Evolutionary conservation across 2,797 vertebrate species (phyloP).

Genomic region (Epinephelus malabaricus): DNA sequence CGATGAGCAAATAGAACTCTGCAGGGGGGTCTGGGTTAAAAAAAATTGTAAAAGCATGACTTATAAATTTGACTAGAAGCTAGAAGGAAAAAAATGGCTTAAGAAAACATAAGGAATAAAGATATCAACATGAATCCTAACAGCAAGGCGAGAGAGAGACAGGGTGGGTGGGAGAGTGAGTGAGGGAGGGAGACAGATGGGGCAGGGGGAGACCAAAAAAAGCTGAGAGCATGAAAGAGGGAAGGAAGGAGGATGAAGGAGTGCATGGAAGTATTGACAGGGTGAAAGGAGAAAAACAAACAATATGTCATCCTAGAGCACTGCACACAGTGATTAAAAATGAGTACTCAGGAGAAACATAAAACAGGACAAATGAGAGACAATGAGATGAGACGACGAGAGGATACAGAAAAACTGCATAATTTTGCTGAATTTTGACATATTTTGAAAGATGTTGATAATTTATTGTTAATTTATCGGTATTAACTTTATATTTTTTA

Average conservation of each 20-base stretch:
- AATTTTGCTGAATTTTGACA: neutral
- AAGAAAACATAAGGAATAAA: conserved; percentile 70
- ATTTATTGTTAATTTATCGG: neutral
- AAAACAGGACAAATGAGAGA: neutral
- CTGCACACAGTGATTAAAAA: conserved; percentile 2
- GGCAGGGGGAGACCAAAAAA: conserved; percentile 28
- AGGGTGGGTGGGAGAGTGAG: neutral
- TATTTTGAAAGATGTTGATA: neutral
- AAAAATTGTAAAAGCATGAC: conserved; percentile 70
- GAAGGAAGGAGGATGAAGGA: conserved; percentile 16
- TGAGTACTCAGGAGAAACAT: conserved; percentile 5
- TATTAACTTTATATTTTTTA: too few relatives aligned
- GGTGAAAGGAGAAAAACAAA: conserved; percentile 45
- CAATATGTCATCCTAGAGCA: conserved; percentile 25
- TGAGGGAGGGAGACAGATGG: conserved; percentile 34
- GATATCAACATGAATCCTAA: conserved; percentile 67
- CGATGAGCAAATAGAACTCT: conserved; percentile 83
- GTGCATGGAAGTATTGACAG: conserved; percentile 17
- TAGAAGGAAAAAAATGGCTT: conserved; percentile 59
- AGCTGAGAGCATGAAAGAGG: conserved; percentile 8
- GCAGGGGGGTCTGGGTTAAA: conserved; percentile 72
- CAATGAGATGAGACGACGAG: neutral
- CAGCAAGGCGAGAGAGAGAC: conserved; percentile 17
- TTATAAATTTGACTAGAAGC: conserved; percentile 79
- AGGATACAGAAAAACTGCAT: neutral